Base-by-base conservation (phyloP, 2,113 vertebrate genomes). In the Labeo rohita region DNA sequence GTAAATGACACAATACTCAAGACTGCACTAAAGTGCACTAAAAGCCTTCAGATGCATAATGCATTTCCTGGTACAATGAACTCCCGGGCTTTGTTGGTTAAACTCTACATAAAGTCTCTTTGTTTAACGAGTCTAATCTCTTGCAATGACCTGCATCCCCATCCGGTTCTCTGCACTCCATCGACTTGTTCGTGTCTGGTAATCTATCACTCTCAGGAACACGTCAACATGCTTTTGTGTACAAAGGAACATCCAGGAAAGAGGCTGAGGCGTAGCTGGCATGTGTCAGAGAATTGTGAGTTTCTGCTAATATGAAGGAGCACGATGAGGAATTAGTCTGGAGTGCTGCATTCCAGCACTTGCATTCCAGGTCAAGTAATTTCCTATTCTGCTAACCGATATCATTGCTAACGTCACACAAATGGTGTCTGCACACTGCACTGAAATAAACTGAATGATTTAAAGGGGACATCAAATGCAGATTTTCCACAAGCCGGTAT, bases 201-300 rank as follows among this genome's bases (percentile, higher is more conserved):
- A 87, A 84, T 91, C 84, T 81, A 90, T 91, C 91, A 92, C 87
- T 28, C n/a, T 52, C 85, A 85, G 86, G 89, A 39, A 76, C 78
- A 82, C 50, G 47, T 89, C 88, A 88, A 43, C 88, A 89, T 47
- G 73, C 36, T 13, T 3, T 45, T 73, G 73, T 13, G 0, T 79
- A 85, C 68, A 78, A 79, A 83, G 80, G 6, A 56, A 59, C 66
- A 80, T 79, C 52, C 56, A 73, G 82, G 52, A 84, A 77, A 56
- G 49, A 50, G 28, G 6, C 50, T 49, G 47, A n/a, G 65, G 70
- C 56, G 23, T 34, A 54, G 50, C 50, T 8, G 4, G 82, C 49
- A 73, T 56, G 50, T 83, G 79, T 49, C 16, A 23, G 28, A 45
- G 49, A 49, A 63, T 9, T 50, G 47, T 68, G 11, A 1, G 3